Evolutionary conservation across 64 coral and sea anemone genomes (phyloP).

Genomic region (Dendrophyllia cribrosa): DNA sequence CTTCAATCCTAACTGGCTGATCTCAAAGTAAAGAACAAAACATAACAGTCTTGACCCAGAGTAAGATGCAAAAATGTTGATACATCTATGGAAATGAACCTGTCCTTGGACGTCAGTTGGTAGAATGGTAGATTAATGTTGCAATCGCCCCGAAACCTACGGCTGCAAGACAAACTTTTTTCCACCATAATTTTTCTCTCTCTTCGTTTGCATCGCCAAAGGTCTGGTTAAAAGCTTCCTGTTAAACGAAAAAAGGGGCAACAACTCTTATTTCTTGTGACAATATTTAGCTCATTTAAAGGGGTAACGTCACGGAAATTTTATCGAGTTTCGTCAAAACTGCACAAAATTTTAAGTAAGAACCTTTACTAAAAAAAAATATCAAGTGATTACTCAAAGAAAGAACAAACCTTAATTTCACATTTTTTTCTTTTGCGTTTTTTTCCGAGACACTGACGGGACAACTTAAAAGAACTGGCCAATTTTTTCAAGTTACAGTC

Average conservation of each 20-base stretch:
- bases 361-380: too few relatives aligned
- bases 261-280: background rate
- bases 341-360: too few relatives aligned
- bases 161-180: slow-evolving; percentile 35
- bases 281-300: background rate
- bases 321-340: too few relatives aligned
- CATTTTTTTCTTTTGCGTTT: too few relatives aligned
- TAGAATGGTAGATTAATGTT: slow-evolving; percentile 62
- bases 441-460: too few relatives aligned
- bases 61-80: too few relatives aligned
- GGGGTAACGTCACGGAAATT: too few relatives aligned
- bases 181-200: slow-evolving; percentile 48
- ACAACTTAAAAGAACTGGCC: too few relatives aligned
- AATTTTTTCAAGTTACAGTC: too few relatives aligned
- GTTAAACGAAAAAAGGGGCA: background rate
- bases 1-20: too few relatives aligned
- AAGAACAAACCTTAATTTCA: too few relatives aligned
- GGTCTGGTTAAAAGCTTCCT: slow-evolving; percentile 56
- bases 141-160: slow-evolving; percentile 62
- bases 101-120: background rate
- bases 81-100: background rate
- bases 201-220: slow-evolving; percentile 38
- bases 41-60: background rate
- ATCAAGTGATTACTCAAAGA: too few relatives aligned
- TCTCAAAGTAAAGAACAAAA: background rate